Evolutionary conservation across 2,113 vertebrate species (phyloP).

Genomic region (Neolamprologus toae): DNA sequence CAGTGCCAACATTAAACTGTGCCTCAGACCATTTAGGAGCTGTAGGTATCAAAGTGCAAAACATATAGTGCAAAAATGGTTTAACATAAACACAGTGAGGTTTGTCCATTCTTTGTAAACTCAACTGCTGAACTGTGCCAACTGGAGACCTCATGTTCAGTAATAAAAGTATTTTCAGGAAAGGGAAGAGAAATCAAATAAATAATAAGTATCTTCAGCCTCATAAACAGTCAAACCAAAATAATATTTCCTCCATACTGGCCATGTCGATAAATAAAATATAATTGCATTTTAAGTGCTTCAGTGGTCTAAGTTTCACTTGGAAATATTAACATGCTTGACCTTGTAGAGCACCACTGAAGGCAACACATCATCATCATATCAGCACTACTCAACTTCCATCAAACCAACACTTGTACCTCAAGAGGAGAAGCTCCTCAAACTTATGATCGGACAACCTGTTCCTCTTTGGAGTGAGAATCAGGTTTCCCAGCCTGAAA

Average conservation of each 20-base stretch:
- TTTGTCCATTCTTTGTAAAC: not conserved
- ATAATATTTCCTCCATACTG: not conserved
- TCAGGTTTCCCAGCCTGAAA: not conserved
- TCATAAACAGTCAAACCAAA: not conserved
- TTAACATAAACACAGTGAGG: too few species aligned
- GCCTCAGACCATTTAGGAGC: too few species aligned
- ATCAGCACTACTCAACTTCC: not conserved
- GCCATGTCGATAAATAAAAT: not conserved
- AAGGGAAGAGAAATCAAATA: not conserved
- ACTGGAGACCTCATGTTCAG: not conserved
- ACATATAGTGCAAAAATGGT: too few species aligned
- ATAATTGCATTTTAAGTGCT: not conserved
- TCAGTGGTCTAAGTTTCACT: not conserved
- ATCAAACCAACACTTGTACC: not conserved
- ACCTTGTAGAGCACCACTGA: not conserved
- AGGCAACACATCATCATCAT: not conserved
- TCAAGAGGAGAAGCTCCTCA: not conserved
- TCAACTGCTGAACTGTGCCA: not conserved
- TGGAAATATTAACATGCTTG: not conserved
- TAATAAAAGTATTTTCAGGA: not conserved
- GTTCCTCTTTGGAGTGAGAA: too few species aligned
- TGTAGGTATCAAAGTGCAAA: too few species aligned
- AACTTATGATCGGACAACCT: not conserved
- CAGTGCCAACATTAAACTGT: too few species aligned
- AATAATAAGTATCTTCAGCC: not conserved